Evolutionary conservation across 2,113 vertebrate genomes (phyloP).

Genomic region (Tyrannus savana): DNA sequence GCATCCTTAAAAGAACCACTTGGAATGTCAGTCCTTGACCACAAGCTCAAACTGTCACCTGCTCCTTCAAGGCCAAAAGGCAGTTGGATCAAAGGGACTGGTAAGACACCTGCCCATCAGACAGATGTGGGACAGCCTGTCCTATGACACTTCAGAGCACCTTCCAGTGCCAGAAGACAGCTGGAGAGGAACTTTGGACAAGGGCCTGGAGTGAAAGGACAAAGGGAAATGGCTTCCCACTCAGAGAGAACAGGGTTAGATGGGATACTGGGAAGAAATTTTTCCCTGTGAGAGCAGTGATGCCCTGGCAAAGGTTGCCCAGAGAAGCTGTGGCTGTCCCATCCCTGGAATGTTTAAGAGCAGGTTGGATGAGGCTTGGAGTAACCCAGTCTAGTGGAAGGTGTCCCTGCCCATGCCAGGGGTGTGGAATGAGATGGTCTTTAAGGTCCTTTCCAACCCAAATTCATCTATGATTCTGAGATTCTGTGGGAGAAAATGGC

Average conservation of each 20-base stretch:
- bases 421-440: fast-evolving
- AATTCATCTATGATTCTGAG: background rate
- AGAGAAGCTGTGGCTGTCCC: background rate
- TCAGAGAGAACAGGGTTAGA: fast-evolving
- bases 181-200: background rate
- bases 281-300: fast-evolving
- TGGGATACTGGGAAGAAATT: background rate
- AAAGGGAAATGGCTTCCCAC: background rate
- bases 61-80: background rate
- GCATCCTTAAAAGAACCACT: background rate
- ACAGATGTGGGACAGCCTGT: background rate
- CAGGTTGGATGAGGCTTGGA: background rate
- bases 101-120: background rate
- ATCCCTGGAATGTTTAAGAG: background rate
- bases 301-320: background rate
- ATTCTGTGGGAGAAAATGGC: background rate
- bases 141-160: background rate
- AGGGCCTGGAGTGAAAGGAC: background rate
- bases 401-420: background rate
- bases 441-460: background rate
- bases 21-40: background rate
- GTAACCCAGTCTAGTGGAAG: fast-evolving
- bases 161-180: background rate
- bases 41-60: background rate
- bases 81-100: background rate